Base-by-base conservation (phyloP, 1,140 invertebrate genomes). In the Tetramorium simillimum region DNA sequence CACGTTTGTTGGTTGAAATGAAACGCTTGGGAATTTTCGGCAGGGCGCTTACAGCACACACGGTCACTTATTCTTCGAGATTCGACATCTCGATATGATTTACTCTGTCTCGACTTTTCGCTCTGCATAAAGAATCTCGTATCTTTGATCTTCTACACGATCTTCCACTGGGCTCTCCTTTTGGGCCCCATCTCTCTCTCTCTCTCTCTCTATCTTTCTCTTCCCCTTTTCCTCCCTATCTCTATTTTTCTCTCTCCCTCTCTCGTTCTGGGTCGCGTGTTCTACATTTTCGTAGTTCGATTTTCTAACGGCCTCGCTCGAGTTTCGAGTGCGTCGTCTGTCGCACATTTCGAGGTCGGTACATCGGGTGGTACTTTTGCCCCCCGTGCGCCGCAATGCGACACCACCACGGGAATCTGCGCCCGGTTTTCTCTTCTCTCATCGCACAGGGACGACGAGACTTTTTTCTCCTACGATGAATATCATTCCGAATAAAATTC, bases 261-360 rank as follows among this genome's bases (percentile, higher is more conserved):
- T 24, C 21, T 80, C 28, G 14, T 43, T 28, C 62, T n/a, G 51
- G 37, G 85, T 90, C 37, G 73, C 75, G 89, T 62, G 77, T 51
- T 80, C 86, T 21, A 65, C 56, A 88, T 70, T 75, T 80, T 87
- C 86, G 87, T 87, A 81, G 87, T 86, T 88, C 89, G 89, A 91
- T 90, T 91, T 90, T 91, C 78, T 90, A 80, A 76, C 87, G 90
- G 89, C 89, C 87, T 90, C 89, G 89, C 80, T 91, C 90, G 89
- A 88, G 86, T 88, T 90, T 86, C 86, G 90, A 90, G 87, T 85
- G 86, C 86, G 81, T 91, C 90, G 89, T 89, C 89, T 88, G 90
- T 89, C 89, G 90, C 70, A 91, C 85, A 90, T 91, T 91, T 91
- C 88, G 90, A 91, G 90, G 90, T 91, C 90, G 90, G 90, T 91